These are phyloP conservation scores for Chondrilla cf. caribensis DNA, from an alignment of 37 sponge, comb jelly and placozoan genomes.

Conservation along the genomic window DNA sequence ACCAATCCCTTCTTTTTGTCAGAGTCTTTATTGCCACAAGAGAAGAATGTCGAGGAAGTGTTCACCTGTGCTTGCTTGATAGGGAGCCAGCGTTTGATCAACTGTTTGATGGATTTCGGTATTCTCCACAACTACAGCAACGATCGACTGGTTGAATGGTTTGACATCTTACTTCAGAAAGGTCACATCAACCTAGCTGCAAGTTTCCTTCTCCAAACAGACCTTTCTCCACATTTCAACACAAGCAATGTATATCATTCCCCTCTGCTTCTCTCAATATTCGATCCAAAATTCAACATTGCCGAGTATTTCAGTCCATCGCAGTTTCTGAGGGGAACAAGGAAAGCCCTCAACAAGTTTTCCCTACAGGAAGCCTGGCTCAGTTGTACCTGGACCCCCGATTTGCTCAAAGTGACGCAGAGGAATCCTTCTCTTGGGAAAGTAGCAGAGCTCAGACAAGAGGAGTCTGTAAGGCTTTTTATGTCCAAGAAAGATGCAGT, in stretches of 20 bases:
- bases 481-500: neutral
- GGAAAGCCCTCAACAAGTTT: neutral
- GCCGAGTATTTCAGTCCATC: neutral
- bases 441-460: neutral
- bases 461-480: neutral
- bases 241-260: neutral
- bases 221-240: neutral
- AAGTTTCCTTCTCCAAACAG: neutral
- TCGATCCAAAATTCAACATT: neutral
- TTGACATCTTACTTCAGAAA: neutral
- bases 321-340: neutral
- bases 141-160: neutral
- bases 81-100: neutral
- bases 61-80: neutral
- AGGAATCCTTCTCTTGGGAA: neutral
- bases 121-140: neutral
- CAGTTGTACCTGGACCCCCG: neutral
- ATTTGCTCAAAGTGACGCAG: neutral
- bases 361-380: neutral
- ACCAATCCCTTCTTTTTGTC: neutral
- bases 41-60: neutral
- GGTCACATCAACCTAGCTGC: neutral
- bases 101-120: constrained; percentile 11
- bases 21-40: neutral
- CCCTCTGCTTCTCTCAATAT: neutral